Evolutionary conservation across 2,113 vertebrate genomes (phyloP).

Genomic region (Paratilapia polleni): DNA sequence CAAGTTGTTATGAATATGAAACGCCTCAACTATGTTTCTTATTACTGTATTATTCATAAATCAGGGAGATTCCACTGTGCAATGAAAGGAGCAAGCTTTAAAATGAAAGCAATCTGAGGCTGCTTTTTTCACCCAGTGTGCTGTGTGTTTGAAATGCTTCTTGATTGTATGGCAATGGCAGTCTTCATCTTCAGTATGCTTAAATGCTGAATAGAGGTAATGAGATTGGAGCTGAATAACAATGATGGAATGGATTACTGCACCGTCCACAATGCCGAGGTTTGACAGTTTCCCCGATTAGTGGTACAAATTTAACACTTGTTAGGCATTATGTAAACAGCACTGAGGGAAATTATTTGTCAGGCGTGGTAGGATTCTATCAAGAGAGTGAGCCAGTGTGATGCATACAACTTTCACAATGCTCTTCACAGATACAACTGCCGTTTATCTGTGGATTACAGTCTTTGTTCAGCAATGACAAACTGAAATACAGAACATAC

Average conservation of each 20-base stretch:
- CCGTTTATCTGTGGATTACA: conserved; percentile 23
- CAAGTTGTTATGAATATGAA: conserved; percentile 71
- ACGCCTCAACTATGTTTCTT: conserved; percentile 49
- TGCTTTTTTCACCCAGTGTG: not conserved
- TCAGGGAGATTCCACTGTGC: conserved; percentile 38
- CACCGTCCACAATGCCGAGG: conserved; percentile 57
- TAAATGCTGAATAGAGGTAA: conserved; percentile 71
- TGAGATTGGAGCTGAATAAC: conserved; percentile 74
- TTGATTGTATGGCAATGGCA: conserved; percentile 42
- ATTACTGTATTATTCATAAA: conserved; percentile 73
- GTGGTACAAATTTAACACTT: conserved; percentile 77
- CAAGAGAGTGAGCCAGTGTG: conserved; percentile 33
- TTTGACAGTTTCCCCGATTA: conserved; percentile 73
- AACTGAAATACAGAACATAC: conserved; percentile 5
- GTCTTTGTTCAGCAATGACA: conserved; percentile 10
- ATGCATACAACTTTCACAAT: conserved; percentile 32
- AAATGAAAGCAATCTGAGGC: conserved; percentile 52
- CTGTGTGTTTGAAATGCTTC: conserved; percentile 41
- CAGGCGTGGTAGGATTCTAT: conserved; percentile 53
- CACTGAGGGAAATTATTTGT: conserved; percentile 55
- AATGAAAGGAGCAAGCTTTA: conserved; percentile 56
- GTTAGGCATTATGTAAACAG: conserved; percentile 70
- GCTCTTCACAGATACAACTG: not conserved
- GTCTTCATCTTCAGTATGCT: conserved; percentile 54
- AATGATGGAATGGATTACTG: conserved; percentile 72